Evolutionary conservation across 2,888 invertebrate species (phyloP).

Genomic region (Parapristionchus giblindavisi): DNA sequence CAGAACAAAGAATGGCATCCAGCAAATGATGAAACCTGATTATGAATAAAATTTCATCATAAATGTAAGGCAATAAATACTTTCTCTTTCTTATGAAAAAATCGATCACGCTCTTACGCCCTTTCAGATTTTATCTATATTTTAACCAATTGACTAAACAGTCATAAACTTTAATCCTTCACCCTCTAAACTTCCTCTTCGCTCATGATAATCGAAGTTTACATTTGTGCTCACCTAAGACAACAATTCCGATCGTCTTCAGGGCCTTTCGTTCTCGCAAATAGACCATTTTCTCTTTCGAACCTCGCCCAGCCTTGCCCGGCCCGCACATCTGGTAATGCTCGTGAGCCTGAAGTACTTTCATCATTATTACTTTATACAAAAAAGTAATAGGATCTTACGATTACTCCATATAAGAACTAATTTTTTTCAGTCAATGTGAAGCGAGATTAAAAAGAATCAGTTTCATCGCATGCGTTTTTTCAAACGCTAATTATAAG

Average conservation of each 20-base stretch:
- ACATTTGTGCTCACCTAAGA: slow-evolving; percentile 63
- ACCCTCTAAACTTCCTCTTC: not conserved
- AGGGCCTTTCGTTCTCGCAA: slow-evolving; percentile 68
- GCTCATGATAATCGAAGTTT: slow-evolving; percentile 23
- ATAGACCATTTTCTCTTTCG: slow-evolving; percentile 69
- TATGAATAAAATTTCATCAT: not conserved
- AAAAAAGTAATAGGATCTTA: too few species aligned
- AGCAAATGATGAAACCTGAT: slow-evolving; percentile 70
- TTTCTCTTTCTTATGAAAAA: not conserved
- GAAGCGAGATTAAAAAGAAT: too few species aligned
- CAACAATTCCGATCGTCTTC: slow-evolving; percentile 70
- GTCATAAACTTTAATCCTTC: too few species aligned
- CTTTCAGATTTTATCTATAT: not conserved
- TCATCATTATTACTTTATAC: not conserved
- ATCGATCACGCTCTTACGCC: not conserved
- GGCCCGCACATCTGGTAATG: slow-evolving; percentile 65
- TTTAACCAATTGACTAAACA: too few species aligned
- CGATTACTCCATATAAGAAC: too few species aligned
- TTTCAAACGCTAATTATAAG: too few species aligned
- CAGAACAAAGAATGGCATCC: slow-evolving; percentile 71
- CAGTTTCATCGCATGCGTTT: too few species aligned
- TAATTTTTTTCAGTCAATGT: too few species aligned
- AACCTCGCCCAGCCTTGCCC: slow-evolving; percentile 65
- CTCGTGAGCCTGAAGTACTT: slow-evolving; percentile 51
- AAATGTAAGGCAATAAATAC: not conserved